Conservation (phyloP, 2,113 vertebrate species). For the Oreochromis tanganicae region DNA sequence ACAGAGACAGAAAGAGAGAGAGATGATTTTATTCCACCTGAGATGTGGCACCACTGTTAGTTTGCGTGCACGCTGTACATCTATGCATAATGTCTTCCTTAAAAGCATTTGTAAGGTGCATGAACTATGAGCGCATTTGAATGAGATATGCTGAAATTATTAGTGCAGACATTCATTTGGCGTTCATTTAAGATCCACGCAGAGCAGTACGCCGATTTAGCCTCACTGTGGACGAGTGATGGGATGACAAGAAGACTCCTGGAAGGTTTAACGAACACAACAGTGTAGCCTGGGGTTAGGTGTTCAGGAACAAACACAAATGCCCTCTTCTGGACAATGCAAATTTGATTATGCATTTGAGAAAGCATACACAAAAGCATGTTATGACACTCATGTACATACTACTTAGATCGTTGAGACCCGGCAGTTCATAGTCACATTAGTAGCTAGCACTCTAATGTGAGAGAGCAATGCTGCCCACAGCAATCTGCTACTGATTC, state of each 20-base stretch:
- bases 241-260: slow-evolving; percentile 1
- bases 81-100: not conserved
- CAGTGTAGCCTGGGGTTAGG: slow-evolving; percentile 30
- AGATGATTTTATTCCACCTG: slow-evolving; percentile 29
- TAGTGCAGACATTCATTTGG: slow-evolving; percentile 20
- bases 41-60: not conserved
- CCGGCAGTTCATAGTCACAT: slow-evolving; percentile 24
- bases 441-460: not conserved
- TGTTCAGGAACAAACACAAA: slow-evolving; percentile 24
- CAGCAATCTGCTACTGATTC: slow-evolving; percentile 53
- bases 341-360: slow-evolving; percentile 28
- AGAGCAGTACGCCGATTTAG: slow-evolving; percentile 17
- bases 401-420: slow-evolving; percentile 9
- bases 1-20: not conserved
- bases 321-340: not conserved
- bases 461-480: slow-evolving; percentile 47
- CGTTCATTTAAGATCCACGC: not conserved
- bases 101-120: not conserved
- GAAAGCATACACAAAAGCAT: not conserved
- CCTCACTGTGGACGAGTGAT: not conserved
- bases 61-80: not conserved
- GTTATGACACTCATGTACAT: not conserved
- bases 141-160: not conserved
- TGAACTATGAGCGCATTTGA: not conserved
- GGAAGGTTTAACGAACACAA: slow-evolving; percentile 54